Percentiles rank a stretch among this genome's conserved stretches.
phyloP scores from a whole-genome alignment of 2,888 invertebrate genomes.

The Margaritifera margaritifera region DNA sequence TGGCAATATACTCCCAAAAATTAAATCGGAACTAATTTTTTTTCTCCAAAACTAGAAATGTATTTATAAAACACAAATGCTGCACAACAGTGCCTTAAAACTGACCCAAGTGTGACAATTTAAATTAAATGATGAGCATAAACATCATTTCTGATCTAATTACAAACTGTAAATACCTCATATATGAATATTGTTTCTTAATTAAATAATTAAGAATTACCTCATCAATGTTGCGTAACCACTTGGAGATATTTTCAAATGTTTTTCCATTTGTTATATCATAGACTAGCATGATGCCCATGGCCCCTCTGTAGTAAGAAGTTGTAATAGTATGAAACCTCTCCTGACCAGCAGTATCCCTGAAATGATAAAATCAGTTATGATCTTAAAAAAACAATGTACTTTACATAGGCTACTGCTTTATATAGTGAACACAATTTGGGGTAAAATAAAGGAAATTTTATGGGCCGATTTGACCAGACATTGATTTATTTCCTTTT shows the following conservation, averaged over 20 bases:
- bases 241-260: conserved; percentile 98
- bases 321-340: conserved; percentile 99
- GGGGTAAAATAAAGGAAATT: background rate
- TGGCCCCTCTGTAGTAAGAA: conserved; percentile 97
- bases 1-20: no score
- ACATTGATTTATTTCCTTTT: no score
- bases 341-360: conserved; percentile 96
- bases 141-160: no score
- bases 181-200: no score
- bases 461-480: no score
- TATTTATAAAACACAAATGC: no score
- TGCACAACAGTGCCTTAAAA: no score
- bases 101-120: no score
- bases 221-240: conserved; percentile 98
- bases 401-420: background rate
- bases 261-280: conserved; percentile 98
- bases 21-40: no score
- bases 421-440: background rate
- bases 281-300: conserved; percentile 96
- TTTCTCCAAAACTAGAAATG: no score
- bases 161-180: no score
- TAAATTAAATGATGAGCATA: no score
- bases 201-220: conserved; percentile 73
- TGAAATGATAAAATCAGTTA: conserved; percentile 59
- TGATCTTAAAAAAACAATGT: background rate